Evolutionary conservation across 92 coral and sea anemone species (phyloP), one percentile per base, ranked within the genome.

Genomic region (Umimayanthus chanpuru): DNA sequence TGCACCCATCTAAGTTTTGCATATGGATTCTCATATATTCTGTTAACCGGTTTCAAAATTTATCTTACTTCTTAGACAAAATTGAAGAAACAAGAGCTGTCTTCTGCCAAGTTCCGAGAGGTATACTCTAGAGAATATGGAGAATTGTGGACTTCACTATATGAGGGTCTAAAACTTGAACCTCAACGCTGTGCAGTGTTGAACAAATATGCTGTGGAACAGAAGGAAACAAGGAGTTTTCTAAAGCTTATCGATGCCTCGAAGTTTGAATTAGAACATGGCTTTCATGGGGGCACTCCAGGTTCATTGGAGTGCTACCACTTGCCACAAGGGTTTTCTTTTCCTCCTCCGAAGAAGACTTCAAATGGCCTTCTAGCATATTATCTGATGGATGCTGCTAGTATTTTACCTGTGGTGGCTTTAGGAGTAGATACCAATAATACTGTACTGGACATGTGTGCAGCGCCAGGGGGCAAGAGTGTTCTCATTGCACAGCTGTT

Each of bases 381-480:
- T 50, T 90, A 92, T 88, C 76, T 92, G 44, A 64, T 90, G 82
- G 94, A 92, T 80, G 94, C 94, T 2, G 87, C 94, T 7, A 90
- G 93, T 41, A 70, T 92, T 55, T 79, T 92, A 40, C 93, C 94
- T 8, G 93, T 90, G 41, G 47, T 90, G 23, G 79, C 89, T 20
- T 88, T 92, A 43, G 91, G 88, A 47, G n/a, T 92, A 0, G 55
- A 41, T 16, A 85, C 90, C 5, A 67, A 77, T 64, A 73, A 79
- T 61, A 64, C 72, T 55, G 93, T 90, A 16, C 88, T 92, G 9
- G 94, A 92, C 82, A 92, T 92, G 93, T 92, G 94, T 90, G 94
- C 93, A 20, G 91, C 91, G 28, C 94, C 94, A 15, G 94, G 94
- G 26, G 94, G 94, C 12, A 92, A 92, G 86, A 92, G 89, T 72